Base-by-base conservation (phyloP, 2,113 vertebrate genomes). In the Spea bombifrons region DNA sequence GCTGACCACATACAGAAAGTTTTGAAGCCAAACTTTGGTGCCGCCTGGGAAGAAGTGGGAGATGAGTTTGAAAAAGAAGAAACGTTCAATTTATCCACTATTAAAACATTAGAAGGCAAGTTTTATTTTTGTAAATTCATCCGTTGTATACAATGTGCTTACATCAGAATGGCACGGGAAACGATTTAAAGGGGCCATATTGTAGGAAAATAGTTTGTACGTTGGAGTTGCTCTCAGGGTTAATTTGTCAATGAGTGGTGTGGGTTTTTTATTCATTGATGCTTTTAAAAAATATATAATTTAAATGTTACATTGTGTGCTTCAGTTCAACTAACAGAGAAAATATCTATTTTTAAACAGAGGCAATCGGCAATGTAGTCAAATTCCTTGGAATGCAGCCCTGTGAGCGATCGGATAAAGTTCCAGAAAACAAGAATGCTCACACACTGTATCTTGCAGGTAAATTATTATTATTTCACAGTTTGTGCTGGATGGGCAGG, bases 341-440 rank as follows among this genome's bases (percentile, higher is more conserved):
- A 63, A n/a, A 6, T 5, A n/a, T 59, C 17, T 3, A 12, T 67
- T 65, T 82, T 43, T 61, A 44, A 57, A 74, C 86, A 94, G 93
- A 94, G 88, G 92, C 93, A 0, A 92, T 94, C 47, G 87, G 89
- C 75, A 94, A 94, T 17, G 94, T 94, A 0, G 89, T 93, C 76
- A 93, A 90, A 80, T 94, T 94, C 84, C 83, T 93, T 80, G 92
- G 92, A 55, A 92, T 94, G 93, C 93, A 94, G 71, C 91, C 93
- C 17, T 94, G 93, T n/a, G 93, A 94, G 82, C 84, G 92, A 0
- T 94, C 93, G 0, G 93, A 94, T 83, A 93, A 90, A 83, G 92
- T 94, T 15, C 93, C 92, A 0, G 93, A 94, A 10, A 93, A 92
- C 86, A 94, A 93, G 85, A 94, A 94, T 30, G 90, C 92, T 0